Conservation (phyloP, 2,113 vertebrate species). For the Cebidichthys violaceus region DNA sequence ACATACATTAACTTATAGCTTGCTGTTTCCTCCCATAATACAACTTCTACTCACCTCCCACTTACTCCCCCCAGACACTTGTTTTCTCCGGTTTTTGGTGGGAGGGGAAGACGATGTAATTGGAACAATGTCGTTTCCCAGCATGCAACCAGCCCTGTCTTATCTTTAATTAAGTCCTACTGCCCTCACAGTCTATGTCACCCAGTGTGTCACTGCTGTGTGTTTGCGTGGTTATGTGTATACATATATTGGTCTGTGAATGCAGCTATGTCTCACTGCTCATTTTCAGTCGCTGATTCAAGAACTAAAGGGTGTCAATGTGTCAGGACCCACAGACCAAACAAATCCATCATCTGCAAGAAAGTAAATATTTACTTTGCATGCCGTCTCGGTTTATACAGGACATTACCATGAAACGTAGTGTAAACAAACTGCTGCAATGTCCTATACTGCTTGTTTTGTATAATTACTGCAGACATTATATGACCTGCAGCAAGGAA, state of each 20-base stretch:
- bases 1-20: conserved; percentile 20
- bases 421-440: conserved; percentile 48
- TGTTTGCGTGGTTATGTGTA: conserved; percentile 8
- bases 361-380: conserved; percentile 57
- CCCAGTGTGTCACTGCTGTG: conserved; percentile 53
- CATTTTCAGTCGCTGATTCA: conserved; percentile 60
- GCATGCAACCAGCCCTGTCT: conserved; percentile 55
- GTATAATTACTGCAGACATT: conserved; percentile 17
- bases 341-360: conserved; percentile 46
- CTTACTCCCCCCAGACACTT: conserved; percentile 33
- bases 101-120: conserved; percentile 67
- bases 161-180: conserved; percentile 82
- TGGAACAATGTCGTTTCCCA: conserved; percentile 76
- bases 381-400: conserved; percentile 43
- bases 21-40: conserved; percentile 16
- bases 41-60: conserved; percentile 36
- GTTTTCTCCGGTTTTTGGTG: conserved; percentile 55
- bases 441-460: conserved; percentile 24
- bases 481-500: conserved; percentile 22
- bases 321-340: conserved; percentile 49
- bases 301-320: conserved; percentile 59
- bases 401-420: conserved; percentile 26
- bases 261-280: conserved; percentile 28
- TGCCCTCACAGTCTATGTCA: conserved; percentile 52
- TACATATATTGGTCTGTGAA: conserved; percentile 8